phyloP scores from a whole-genome alignment of 2,888 invertebrate species.

The Amphiduros pacificus region DNA sequence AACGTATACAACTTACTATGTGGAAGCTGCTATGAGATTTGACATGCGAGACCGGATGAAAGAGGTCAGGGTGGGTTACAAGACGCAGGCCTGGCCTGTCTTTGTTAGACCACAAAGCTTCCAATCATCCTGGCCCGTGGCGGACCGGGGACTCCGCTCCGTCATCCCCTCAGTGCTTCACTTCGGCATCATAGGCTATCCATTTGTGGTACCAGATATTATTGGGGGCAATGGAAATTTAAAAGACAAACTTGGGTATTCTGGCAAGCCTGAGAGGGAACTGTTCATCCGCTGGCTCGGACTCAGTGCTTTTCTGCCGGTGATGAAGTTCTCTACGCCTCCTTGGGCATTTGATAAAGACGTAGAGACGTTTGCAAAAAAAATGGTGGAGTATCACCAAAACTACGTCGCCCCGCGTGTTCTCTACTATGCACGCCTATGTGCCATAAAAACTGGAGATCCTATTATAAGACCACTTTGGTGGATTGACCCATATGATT shows the following conservation, averaged over 20 bases:
- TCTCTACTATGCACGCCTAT: slow-evolving; percentile 38
- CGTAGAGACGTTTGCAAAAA: slow-evolving; percentile 38
- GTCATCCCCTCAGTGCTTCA: slow-evolving; percentile 79
- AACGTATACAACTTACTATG: slow-evolving; percentile 29
- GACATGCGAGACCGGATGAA: slow-evolving; percentile 61
- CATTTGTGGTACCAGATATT: slow-evolving; percentile 88
- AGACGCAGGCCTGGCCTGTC: slow-evolving; percentile 79
- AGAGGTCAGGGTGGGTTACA: slow-evolving; percentile 81
- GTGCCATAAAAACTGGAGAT: slow-evolving; percentile 53
- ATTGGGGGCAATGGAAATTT: slow-evolving; percentile 75
- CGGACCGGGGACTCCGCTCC: slow-evolving; percentile 73
- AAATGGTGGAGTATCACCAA: slow-evolving; percentile 23
- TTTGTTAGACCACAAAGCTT: slow-evolving; percentile 78
- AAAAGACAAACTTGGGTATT: slow-evolving; percentile 7
- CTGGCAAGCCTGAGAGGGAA: slow-evolving; percentile 40
- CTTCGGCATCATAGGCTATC: slow-evolving; percentile 77
- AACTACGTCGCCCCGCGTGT: slow-evolving; percentile 32
- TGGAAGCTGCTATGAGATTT: slow-evolving; percentile 34
- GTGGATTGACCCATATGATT: slow-evolving; percentile 83
- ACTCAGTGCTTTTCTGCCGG: slow-evolving; percentile 85
- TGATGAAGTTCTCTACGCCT: slow-evolving; percentile 85
- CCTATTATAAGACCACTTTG: slow-evolving; percentile 91
- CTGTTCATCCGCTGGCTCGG: slow-evolving; percentile 80
- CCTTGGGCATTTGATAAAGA: slow-evolving; percentile 84
- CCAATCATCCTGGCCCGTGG: slow-evolving; percentile 82